Base-by-base conservation (phyloP, 2,888 invertebrate genomes). In the Listrodromus nycthemerus region DNA sequence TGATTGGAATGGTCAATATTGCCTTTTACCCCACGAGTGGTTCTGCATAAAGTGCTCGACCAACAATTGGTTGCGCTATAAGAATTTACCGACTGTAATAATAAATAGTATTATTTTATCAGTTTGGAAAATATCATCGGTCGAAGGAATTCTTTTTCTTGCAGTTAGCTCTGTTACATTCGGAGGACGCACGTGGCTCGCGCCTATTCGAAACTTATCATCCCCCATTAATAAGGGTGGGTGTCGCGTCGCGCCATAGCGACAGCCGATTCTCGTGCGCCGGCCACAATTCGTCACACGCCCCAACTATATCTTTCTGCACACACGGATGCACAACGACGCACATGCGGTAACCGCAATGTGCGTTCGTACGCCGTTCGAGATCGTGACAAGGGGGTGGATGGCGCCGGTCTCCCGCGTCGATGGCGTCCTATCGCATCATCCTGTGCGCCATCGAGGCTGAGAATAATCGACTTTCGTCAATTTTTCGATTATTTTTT, bases 211-310 rank as follows among this genome's bases (percentile, higher is more conserved):
- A 45, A 37, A 41, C 58, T 61, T 45, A 73, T 45, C 58, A 61
- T 41, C 41, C 58, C 58, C 71, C n/a, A 73, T 58, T 27, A 58
- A 61, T 61, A 61, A 73, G 71, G 58, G 24, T 19, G 27, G 1
- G 45, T 55, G 45, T 21, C 27, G 37, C n/a, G 45, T 41, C 61
- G 61, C 10, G 30, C 73, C 48, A 61, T 19, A 48, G 27, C 19
- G 45, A 45, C 16, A 6, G 37, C 10, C 45, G 61, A 37, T 73
- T 30, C 73, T 45, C 55, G 71, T 21, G 19, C 33, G 33, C 13
- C 33, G 52, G 71, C 71, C 37, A 27, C 27, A 61, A 71, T 71
- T 52, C 71, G 71, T 71, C 71, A 71, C 71, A 71, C 55, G 55
- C 37, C 61, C 61, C n/a, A 24, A 30, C 61, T 30, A 30, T 61